phyloP scores from a whole-genome alignment of 2,797 vertebrate genomes.

The Mycteria americana region DNA sequence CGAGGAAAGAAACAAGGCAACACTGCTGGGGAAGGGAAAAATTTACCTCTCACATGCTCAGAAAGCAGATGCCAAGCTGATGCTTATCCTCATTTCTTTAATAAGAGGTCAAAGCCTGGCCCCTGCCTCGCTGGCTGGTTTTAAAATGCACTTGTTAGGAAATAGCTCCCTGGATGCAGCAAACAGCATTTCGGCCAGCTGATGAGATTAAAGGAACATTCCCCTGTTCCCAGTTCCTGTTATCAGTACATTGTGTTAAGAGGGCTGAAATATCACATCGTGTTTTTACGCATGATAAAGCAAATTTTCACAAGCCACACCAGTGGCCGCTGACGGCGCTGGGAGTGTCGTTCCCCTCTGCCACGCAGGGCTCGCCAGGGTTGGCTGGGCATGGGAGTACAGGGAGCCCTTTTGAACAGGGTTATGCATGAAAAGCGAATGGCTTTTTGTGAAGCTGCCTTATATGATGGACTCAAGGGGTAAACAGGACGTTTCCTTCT shows the following conservation, averaged over 20 bases:
- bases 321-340: not conserved
- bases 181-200: not conserved
- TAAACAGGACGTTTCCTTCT: not conserved
- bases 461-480: fast-evolving
- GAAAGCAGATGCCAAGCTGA: not conserved
- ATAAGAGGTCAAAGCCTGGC: not conserved
- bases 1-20: not conserved
- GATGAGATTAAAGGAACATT: not conserved
- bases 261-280: not conserved
- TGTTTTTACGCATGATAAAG: slow-evolving; percentile 10
- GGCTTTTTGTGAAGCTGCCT: not conserved
- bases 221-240: not conserved
- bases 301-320: slow-evolving; percentile 24
- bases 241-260: not conserved
- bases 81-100: not conserved
- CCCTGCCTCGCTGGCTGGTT: not conserved
- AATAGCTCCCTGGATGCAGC: not conserved
- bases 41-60: not conserved
- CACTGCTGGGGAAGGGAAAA: not conserved
- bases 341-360: fast-evolving
- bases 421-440: not conserved
- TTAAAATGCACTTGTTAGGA: not conserved
- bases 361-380: fast-evolving
- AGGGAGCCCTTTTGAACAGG: not conserved
- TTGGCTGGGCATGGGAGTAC: not conserved